Conservation (phyloP, 1,140 invertebrate genomes). For the Drosophila repleta region DNA sequence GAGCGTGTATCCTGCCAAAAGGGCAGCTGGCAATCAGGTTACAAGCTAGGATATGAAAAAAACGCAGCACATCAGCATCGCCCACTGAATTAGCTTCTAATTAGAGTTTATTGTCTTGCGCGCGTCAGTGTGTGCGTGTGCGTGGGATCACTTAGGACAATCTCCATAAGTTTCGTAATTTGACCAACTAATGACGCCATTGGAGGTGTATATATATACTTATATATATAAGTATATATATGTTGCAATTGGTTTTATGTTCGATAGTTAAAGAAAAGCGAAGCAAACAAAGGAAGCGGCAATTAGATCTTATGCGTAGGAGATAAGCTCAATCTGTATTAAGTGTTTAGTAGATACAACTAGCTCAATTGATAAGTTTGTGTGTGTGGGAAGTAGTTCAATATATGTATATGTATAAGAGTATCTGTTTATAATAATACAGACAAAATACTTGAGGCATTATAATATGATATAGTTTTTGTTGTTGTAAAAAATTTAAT, state of each 20-base stretch:
- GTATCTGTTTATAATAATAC: no score
- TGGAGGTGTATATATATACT: neutral
- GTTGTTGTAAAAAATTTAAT: no score
- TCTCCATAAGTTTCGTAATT: constrained; percentile 16
- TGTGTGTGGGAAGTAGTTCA: no score
- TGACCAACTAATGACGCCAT: constrained; percentile 25
- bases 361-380: no score
- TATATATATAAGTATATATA: no score
- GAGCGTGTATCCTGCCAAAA: constrained; percentile 6
- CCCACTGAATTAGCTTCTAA: constrained; percentile 61
- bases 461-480: no score
- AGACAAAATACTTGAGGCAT: no score
- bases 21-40: constrained; percentile 51
- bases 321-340: no score
- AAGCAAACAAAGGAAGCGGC: no score
- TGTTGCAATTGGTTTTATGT: neutral
- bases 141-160: constrained; percentile 18
- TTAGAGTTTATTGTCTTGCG: constrained; percentile 71
- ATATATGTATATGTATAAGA: no score
- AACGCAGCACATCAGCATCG: constrained; percentile 19
- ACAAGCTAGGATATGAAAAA: constrained; percentile 15
- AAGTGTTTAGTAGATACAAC: no score
- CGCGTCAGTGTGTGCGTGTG: constrained; percentile 16
- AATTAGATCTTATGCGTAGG: no score
- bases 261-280: neutral